Evolutionary conservation across 2,113 vertebrate species (phyloP).

Genomic region (Lipotes vexillifer): DNA sequence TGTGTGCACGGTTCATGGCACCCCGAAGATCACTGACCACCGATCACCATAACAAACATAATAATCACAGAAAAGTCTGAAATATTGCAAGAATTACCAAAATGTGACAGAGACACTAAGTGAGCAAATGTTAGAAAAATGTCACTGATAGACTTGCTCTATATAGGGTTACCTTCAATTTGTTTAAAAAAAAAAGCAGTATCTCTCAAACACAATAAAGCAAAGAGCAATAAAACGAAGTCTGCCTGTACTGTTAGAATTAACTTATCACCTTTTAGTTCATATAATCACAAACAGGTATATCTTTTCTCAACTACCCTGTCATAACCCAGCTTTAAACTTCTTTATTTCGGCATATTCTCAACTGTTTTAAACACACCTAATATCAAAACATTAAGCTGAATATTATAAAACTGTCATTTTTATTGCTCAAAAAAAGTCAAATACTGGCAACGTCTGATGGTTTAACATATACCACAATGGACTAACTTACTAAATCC

Average conservation of each 20-base stretch:
- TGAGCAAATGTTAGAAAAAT: not conserved
- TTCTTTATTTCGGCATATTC: not conserved
- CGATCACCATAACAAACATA: not conserved
- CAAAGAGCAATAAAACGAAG: not conserved
- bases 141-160: not conserved
- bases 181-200: not conserved
- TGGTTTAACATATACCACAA: not conserved
- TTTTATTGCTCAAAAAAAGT: not conserved
- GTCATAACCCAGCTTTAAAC: not conserved
- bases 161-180: not conserved
- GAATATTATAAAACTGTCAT: not conserved
- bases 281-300: not conserved
- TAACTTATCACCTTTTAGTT: not conserved
- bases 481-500: not conserved
- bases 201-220: not conserved
- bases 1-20: rapidly evolving
- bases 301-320: not conserved
- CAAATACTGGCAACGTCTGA: not conserved
- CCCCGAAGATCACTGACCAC: not conserved
- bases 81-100: not conserved
- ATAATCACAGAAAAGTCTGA: not conserved
- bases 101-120: not conserved
- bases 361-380: not conserved
- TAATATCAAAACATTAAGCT: not conserved
- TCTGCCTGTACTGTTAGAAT: not conserved